phyloP scores from a whole-genome alignment of 2,888 invertebrate species.

The Caradrina clavipalpis region DNA sequence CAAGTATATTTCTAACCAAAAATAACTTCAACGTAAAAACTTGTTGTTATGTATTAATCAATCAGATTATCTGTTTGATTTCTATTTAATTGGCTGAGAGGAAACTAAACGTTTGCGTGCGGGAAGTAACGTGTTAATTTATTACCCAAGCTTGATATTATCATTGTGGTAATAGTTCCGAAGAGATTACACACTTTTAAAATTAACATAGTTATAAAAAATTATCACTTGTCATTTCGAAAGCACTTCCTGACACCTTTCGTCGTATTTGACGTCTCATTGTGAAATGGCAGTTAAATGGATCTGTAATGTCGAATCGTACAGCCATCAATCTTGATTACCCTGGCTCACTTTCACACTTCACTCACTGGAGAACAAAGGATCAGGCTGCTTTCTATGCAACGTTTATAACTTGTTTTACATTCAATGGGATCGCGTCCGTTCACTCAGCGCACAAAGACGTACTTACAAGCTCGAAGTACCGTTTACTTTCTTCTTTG shows the following conservation, averaged over 20 bases:
- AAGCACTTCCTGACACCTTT: conserved; percentile 43
- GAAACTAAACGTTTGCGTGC: conserved; percentile 24
- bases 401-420: conserved; percentile 69
- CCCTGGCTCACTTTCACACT: conserved; percentile 72
- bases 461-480: conserved; percentile 26
- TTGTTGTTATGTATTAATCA: conserved; percentile 1
- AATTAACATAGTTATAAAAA: conserved; percentile 13
- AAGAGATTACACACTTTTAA: conserved; percentile 21
- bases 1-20: no score
- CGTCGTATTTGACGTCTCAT: conserved; percentile 58
- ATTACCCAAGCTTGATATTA: conserved; percentile 30
- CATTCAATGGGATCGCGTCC: conserved; percentile 74
- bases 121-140: conserved; percentile 39
- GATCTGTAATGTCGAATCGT: conserved; percentile 67
- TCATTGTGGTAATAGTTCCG: conserved; percentile 34
- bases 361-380: conserved; percentile 83
- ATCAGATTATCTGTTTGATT: conserved; percentile 35
- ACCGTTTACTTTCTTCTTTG: conserved; percentile 66
- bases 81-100: conserved; percentile 25
- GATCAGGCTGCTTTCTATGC: conserved; percentile 81
- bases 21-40: neutral
- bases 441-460: conserved; percentile 53
- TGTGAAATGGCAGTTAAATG: conserved; percentile 69
- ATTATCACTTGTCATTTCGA: conserved; percentile 14
- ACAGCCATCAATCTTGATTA: conserved; percentile 76